phyloP scores from a whole-genome alignment of 2,797 vertebrate genomes.

The Anisognathus igniventris region DNA sequence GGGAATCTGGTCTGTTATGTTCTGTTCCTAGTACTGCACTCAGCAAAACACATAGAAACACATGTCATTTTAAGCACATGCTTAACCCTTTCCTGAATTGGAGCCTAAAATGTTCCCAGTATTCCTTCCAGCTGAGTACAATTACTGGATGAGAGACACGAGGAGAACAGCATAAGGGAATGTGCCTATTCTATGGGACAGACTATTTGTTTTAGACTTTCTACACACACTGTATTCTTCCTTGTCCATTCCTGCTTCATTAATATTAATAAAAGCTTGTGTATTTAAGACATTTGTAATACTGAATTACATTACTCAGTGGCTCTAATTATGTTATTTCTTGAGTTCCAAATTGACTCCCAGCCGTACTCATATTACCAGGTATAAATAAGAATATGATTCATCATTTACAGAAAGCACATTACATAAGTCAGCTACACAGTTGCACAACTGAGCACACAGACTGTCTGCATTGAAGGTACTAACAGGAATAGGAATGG shows the following conservation, averaged over 20 bases:
- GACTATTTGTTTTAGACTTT: not conserved
- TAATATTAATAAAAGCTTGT: conserved; percentile 23
- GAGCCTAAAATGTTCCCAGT: not conserved
- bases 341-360: conserved; percentile 66
- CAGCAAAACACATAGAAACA: not conserved
- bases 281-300: conserved; percentile 32
- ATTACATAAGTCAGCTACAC: conserved; percentile 64
- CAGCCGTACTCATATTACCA: conserved; percentile 55
- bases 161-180: not conserved
- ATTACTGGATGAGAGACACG: not conserved
- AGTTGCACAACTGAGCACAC: conserved; percentile 38
- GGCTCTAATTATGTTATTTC: conserved; percentile 64
- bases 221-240: not conserved
- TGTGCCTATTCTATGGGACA: not conserved
- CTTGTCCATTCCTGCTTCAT: not conserved
- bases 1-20: not conserved
- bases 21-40: not conserved
- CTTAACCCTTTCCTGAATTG: not conserved
- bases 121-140: not conserved
- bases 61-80: not conserved
- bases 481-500: conserved; percentile 64
- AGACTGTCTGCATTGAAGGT: conserved; percentile 63
- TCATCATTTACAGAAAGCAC: conserved; percentile 74
- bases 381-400: conserved; percentile 74
- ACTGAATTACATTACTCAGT: conserved; percentile 63